Evolutionary conservation across 23 tunicate genomes (phyloP), one percentile per base, ranked within the genome.

Genomic region (Halocynthia roretzi): DNA sequence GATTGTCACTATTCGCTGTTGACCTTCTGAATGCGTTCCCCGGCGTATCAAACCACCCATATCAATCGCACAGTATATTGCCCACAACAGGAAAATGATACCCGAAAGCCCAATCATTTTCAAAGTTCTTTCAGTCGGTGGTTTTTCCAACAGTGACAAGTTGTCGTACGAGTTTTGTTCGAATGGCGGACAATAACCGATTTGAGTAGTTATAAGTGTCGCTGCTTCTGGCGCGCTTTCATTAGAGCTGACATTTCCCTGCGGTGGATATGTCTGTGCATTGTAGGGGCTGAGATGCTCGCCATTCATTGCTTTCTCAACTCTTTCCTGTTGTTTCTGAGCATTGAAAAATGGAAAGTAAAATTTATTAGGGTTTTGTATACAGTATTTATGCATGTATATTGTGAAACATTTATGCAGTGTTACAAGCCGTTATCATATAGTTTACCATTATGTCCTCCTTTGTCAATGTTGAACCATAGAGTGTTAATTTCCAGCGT

Each of bases 401-500:
- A 31, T 0, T 31, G 44, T 31, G 1, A 31, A 31, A 31, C 44
- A 31, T 31, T 31, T 31, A 31, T 1, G 44, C 44, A 31, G 44
- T 31, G 44, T n/a, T n/a, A n/a, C n/a, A n/a, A n/a, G n/a, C 44
- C 44, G 1, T 31, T 4, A 31, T 31, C 44, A 0, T 31, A 4
- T 31, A 31, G 44, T 7, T 56, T 74, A 74, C 78, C n/a, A 51
- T 53, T 6, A 95, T 76, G 48, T 89, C 96, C 50, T 55, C 48
- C 7, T 73, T 7, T 22, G 91, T 81, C 71, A 82, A 18, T 7
- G 66, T 68, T 12, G 99, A 95, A 9, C 99, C 99, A 67, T 85
- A 95, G n/a, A 95, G 54, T 10, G 80, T 82, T 19, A 95, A 15
- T 8, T 76, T 71, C 99, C 99, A 95, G 53, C 67, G 72, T 77